Base-by-base conservation (phyloP, 2,888 invertebrate species). In the Pecten maximus region DNA sequence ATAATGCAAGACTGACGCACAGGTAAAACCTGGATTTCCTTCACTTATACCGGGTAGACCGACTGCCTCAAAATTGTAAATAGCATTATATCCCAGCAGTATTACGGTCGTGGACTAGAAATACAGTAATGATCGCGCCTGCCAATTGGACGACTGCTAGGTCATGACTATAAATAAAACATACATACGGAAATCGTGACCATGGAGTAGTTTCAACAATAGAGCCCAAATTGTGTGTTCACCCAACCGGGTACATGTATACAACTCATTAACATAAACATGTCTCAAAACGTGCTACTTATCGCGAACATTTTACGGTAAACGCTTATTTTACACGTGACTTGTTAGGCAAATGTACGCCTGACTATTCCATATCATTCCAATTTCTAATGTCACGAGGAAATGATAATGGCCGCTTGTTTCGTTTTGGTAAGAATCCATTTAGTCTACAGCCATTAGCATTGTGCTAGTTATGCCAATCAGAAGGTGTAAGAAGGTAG, bases 1-100 rank as follows among this genome's bases (percentile, higher is more conserved):
- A 74, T 74, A 74, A 44, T 12, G 12, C 44, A 54, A 54, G 50
- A 54, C 23, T 74, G 74, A 74, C 74, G 74, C 74, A 74, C 74
- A 74, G 74, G 74, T 74, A 74, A 28, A 35, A 28, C 74, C 74
- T 74, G 74, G 74, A 28, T 74, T 74, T 0, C 74, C 74, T 35
- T 28, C 74, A 8, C 2, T 10, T 74, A 74, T 74, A 74, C 35
- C 28, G 35, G 23, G 74, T 35, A 35, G 28, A 28, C 35, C 74
- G 74, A 12, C 35, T 28, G 28, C 6, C 35, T 74, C 35, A 35
- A 15, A 35, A 28, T 23, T 28, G 0, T 74, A 35, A 28, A 35
- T 35, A 74, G 35, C 35, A 35, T 28, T 23, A 10, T 23, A 35
- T 12, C 6, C 2, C 28, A 35, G 4, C 74, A 74, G 28, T 28